Evolutionary conservation across 2,797 vertebrate species (phyloP), one percentile per base, ranked within the genome.

Genomic region (Chlorospingus flavigularis): DNA sequence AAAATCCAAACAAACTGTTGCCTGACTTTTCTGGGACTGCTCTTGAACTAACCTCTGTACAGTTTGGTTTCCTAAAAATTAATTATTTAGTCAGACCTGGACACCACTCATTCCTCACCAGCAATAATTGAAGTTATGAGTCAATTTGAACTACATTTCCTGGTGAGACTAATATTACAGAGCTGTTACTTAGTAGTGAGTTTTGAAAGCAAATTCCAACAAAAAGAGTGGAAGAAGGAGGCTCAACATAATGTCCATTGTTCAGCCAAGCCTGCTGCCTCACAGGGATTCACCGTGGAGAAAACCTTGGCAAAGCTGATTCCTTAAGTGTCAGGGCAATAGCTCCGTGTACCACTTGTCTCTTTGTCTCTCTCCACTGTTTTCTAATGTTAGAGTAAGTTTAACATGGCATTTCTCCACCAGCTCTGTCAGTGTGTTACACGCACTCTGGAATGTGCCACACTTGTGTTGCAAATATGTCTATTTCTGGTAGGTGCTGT

Each of bases 401-500:
- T 76, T 45, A 53, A 30, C 0, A 0, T 24, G 30, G 24, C 47
- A 68, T 43, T 45, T 76, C 28, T 28, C 63, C 58, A 33, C 28
- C 54, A 76, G 28, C 63, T 39, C 39, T 60, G n/a, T 13, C 6
- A 13, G 16, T 30, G 62, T 45, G 40, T 21, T 24, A 13, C 47
- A 60, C 24, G 13, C 19, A 7, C 30, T 12, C 47, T 39, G 33
- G 18, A 62, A 62, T 45, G 23, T 15, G 5, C 18, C 57, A 28
- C 18, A 16, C 12, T 60, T 9, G 1, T 57, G 20, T 11, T 16
- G 21, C 40, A 82, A 42, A 85, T 76, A 25, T 20, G 5, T 11
- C 48, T 55, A 0, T 0, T 70, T 85, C 79, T 60, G 33, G 17
- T 47, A 63, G 17, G 11, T 68, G 40, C 8, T 0, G 0, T 14